Evolutionary conservation across 2,797 vertebrate species (phyloP), one percentile per base, ranked within the genome.

Genomic region (Silurus aristotelis): DNA sequence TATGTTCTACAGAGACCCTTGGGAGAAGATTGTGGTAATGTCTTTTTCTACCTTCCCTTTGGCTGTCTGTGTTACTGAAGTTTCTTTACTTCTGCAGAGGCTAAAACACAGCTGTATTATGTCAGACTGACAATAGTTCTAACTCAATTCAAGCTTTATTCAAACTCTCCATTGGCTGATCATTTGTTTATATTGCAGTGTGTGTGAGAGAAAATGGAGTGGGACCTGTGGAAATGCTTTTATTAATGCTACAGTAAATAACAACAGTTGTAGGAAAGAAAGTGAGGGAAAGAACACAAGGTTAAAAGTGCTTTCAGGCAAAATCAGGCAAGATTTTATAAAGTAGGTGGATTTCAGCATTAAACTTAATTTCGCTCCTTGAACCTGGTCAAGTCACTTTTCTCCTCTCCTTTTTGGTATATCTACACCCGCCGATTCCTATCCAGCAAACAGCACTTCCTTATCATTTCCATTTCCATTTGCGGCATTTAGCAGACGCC

Each of bases 21-120:
- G 94, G 90, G 95, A 97, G 60, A 90, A 96, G 73, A 97, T 98
- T 38, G 91, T 99, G 96, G 98, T 99, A 96, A 96, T 15, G 22
- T 71, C 43, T 19, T 66, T 15, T 38, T 15, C 60, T 55, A 4
- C 14, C 14, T 19, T 76, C 14, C 56, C 25, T 31, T n/a, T 22
- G 76, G 61, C 12, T 60, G 20, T 77, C 25, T 38, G 0, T 77
- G 19, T 43, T 78, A 14, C 31, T 43, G 10, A 43, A 20, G 5
- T 5, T 55, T 55, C 22, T 22, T 48, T 48, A 6, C 6, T 55
- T 55, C 13, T 55, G 46, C n/a, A 17, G 3, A 27, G n/a, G 48
- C 22, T n/a, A 15, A 43, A 38, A 70, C 31, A 3, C 48, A 9
- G 17, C 17, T 43, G 20, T 27, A 12, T 66, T 73, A 46, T 48